A percentile compares a stretch with the other conserved stretches of the same genome.
These are phyloP conservation scores for Sminthurides aquaticus DNA, from an alignment of 2,888 invertebrate genomes.

Conservation along the genomic window DNA sequence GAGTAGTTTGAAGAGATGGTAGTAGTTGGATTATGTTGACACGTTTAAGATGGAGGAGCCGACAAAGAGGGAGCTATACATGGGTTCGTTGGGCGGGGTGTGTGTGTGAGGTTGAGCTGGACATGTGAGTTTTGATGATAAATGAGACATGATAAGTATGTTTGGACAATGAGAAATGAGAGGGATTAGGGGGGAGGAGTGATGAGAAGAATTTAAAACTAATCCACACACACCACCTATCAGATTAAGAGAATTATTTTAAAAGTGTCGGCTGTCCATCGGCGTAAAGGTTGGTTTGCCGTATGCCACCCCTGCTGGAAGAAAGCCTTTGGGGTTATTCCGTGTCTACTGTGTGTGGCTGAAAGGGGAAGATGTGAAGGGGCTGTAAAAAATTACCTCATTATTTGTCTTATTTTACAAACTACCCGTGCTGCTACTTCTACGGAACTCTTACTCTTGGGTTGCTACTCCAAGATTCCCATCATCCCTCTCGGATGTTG, in stretches of 20 bases:
- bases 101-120: neutral
- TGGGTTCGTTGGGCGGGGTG: neutral
- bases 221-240: neutral
- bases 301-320: too few relatives aligned
- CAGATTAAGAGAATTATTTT: neutral
- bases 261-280: neutral
- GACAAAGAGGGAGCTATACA: neutral
- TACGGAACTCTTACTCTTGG: too few relatives aligned
- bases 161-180: constrained; percentile 23
- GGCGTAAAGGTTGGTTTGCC: neutral
- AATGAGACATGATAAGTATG: constrained; percentile 24
- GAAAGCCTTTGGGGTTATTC: too few relatives aligned
- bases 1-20: neutral
- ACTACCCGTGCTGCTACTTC: too few relatives aligned
- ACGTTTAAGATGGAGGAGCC: neutral
- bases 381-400: constrained; percentile 1
- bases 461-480: too few relatives aligned
- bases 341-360: too few relatives aligned
- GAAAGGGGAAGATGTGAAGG: too few relatives aligned
- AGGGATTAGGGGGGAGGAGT: neutral
- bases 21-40: neutral
- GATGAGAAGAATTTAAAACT: neutral
- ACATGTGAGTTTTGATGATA: constrained; percentile 12
- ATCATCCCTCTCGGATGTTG: too few relatives aligned
- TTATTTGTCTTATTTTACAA: neutral